A percentile compares a stretch with the other conserved stretches of the same genome.
Evolutionary conservation across 35 echinoderm and acorn worm genomes (phyloP).

Genomic region (Hemicentrotus pulcherrimus): DNA sequence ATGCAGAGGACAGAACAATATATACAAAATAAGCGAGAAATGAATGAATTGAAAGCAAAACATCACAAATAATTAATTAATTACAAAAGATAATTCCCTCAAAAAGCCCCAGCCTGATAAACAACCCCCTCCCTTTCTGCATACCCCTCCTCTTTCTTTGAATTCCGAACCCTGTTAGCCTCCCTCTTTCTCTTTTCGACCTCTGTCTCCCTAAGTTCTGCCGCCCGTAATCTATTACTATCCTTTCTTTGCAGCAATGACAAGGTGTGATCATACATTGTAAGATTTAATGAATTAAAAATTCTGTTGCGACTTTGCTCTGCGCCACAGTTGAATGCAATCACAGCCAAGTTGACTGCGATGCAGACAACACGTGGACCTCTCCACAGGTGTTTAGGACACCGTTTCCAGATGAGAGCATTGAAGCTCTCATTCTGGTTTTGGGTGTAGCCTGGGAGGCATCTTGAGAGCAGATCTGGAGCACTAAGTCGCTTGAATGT

Average conservation of each 20-base stretch:
- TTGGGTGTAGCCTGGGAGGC: conserved; percentile 48
- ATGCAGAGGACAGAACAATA: not conserved
- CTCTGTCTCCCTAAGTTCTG: not conserved
- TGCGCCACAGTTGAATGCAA: not conserved
- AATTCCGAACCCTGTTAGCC: not conserved
- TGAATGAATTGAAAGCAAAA: not conserved
- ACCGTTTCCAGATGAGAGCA: conserved; percentile 47
- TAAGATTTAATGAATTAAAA: not conserved
- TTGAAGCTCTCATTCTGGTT: conserved; percentile 60
- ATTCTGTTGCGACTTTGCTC: not conserved
- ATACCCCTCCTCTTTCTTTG: not conserved
- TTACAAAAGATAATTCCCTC: not conserved
- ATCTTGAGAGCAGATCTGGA: conserved; percentile 26
- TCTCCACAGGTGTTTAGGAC: conserved; percentile 51
- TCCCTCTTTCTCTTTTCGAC: not conserved
- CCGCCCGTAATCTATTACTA: not conserved
- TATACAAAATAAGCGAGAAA: not conserved
- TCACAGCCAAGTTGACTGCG: not conserved
- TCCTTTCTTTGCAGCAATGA: not conserved
- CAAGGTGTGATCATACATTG: not conserved
- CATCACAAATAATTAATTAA: not conserved
- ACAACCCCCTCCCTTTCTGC: not conserved
- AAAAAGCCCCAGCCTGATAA: not conserved
- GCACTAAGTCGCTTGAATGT: conserved; percentile 27
- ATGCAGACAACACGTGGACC: not conserved